phyloP scores from a whole-genome alignment of 2,888 invertebrate genomes.

The Dendrolimus pini region DNA sequence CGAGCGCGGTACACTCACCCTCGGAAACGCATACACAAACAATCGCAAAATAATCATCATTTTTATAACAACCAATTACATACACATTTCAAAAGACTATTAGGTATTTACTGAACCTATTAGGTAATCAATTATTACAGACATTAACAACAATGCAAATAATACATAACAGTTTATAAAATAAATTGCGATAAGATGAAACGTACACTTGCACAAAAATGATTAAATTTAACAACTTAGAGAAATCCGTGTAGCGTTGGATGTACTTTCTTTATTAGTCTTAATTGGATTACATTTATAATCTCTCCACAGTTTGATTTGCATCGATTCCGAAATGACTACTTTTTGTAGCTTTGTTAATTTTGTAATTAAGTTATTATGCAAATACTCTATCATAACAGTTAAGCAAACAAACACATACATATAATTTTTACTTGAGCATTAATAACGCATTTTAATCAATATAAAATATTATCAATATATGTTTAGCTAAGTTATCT shows the following conservation, averaged over 20 bases:
- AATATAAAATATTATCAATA: no score
- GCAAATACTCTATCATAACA: no score
- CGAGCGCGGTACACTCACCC: slow-evolving; percentile 20
- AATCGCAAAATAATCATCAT: slow-evolving; percentile 8
- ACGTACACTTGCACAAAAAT: neutral
- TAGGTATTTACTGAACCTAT: neutral
- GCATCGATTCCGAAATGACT: neutral
- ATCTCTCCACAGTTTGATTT: neutral
- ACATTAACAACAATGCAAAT: neutral
- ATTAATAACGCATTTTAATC: no score
- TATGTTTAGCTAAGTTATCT: no score
- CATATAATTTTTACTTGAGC: no score
- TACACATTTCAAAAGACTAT: neutral
- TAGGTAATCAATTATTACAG: neutral
- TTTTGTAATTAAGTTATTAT: no score
- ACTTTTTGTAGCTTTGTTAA: no score
- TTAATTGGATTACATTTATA: neutral
- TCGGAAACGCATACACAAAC: slow-evolving; percentile 8
- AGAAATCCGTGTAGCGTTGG: neutral
- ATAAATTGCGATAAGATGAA: neutral
- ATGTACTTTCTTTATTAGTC: neutral
- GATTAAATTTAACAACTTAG: neutral
- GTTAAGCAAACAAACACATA: no score
- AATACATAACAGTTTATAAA: neutral
- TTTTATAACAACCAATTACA: neutral